phyloP scores from a whole-genome alignment of 1,140 invertebrate species.

The Drosophila ambigua region DNA sequence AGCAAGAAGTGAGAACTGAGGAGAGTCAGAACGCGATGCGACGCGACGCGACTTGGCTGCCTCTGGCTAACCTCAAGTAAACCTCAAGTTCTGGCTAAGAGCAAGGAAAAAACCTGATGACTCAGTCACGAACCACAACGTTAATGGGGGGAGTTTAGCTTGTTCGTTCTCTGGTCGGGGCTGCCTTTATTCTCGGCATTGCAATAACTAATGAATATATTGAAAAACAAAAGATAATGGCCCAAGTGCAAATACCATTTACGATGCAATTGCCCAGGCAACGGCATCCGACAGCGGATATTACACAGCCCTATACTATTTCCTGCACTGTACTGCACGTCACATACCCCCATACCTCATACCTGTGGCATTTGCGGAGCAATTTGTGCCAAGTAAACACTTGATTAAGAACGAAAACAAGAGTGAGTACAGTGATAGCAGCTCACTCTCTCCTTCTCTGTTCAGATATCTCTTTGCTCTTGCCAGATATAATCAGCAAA shows the following conservation, averaged over 20 bases:
- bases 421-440: conserved; percentile 26
- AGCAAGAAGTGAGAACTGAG: conserved; percentile 29
- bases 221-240: conserved; percentile 40
- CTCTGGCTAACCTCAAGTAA: conserved; percentile 65
- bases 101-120: conserved; percentile 59
- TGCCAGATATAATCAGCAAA: background rate
- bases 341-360: background rate
- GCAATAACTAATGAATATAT: conserved; percentile 23
- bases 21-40: conserved; percentile 22
- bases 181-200: conserved; percentile 12
- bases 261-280: conserved; percentile 3
- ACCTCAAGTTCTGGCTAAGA: conserved; percentile 49
- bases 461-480: background rate
- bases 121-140: conserved; percentile 60
- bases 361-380: conserved; percentile 36
- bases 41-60: background rate
- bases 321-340: conserved; percentile 26
- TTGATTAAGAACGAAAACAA: conserved; percentile 50
- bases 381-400: conserved; percentile 35
- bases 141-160: conserved; percentile 41
- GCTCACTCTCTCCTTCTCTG: too few species aligned
- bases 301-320: conserved; percentile 48
- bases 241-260: conserved; percentile 47
- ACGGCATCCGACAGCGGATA: conserved; percentile 54
- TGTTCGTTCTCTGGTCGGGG: background rate